These are phyloP conservation scores for Escarpia spicata DNA, from an alignment of 2,888 invertebrate species.

Conservation along the genomic window DNA sequence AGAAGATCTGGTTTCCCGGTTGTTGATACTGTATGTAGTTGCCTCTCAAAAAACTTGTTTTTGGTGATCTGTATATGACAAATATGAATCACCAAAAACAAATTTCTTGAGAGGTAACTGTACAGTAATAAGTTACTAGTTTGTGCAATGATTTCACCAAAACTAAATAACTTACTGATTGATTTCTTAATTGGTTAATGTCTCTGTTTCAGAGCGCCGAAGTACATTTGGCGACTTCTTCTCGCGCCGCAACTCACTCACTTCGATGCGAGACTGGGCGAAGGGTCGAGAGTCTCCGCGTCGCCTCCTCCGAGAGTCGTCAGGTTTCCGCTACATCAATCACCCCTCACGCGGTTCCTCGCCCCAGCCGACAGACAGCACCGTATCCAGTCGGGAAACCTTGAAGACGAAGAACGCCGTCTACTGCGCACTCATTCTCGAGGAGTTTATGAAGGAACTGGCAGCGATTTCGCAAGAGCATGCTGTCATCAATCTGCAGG, in stretches of 20 bases:
- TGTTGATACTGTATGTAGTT: no score
- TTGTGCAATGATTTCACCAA: no score
- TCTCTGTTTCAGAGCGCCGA: not conserved
- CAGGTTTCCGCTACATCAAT: slow-evolving; percentile 54
- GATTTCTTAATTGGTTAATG: not conserved
- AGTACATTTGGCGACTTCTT: slow-evolving; percentile 32
- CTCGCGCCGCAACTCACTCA: slow-evolving; percentile 30
- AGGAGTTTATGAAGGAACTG: slow-evolving; percentile 95
- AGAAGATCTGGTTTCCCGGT: no score
- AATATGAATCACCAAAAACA: no score
- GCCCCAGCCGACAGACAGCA: not conserved
- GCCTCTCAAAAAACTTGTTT: no score
- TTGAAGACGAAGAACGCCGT: slow-evolving; percentile 69
- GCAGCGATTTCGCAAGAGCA: slow-evolving; percentile 95
- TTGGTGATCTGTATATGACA: no score
- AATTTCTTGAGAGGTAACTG: no score
- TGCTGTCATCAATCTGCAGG: slow-evolving; percentile 67
- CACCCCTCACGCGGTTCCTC: slow-evolving; percentile 22
- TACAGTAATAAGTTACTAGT: no score
- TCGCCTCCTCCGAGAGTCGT: slow-evolving; percentile 34
- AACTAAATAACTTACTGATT: no score
- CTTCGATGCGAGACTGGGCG: not conserved
- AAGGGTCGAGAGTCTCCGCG: slow-evolving; percentile 31
- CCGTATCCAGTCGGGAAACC: slow-evolving; percentile 49
- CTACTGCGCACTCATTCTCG: slow-evolving; percentile 86